phyloP scores from a whole-genome alignment of 2,888 invertebrate species.

The Strigamia maritima region DNA sequence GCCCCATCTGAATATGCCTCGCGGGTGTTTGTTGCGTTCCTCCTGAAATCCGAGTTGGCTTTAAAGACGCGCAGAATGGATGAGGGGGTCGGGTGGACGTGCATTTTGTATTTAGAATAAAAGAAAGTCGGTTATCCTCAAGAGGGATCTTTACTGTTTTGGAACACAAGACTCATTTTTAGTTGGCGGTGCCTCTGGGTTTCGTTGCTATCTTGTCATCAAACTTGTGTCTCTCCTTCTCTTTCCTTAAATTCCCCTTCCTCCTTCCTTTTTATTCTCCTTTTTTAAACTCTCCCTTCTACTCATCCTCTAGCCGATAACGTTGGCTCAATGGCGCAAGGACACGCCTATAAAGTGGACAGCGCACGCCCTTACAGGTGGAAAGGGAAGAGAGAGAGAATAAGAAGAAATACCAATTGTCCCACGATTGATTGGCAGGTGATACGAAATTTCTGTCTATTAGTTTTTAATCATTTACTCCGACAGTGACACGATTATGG shows the following conservation, averaged over 20 bases:
- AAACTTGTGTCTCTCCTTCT: not conserved
- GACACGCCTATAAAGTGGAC: slow-evolving; percentile 29
- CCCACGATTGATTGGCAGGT: slow-evolving; percentile 3
- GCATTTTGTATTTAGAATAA: slow-evolving; percentile 25
- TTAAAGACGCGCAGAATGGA: slow-evolving; percentile 2
- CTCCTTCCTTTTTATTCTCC: not conserved
- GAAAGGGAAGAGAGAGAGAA: too few species aligned
- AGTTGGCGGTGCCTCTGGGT: slow-evolving; percentile 26
- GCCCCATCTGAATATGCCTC: not conserved
- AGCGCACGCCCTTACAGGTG: slow-evolving; percentile 25
- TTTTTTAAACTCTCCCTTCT: not conserved
- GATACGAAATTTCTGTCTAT: not conserved
- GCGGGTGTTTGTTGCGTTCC: slow-evolving; percentile 24
- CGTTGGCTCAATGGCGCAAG: not conserved
- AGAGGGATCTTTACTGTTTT: slow-evolving; percentile 26
- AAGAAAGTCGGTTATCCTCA: slow-evolving; percentile 29
- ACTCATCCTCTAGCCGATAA: slow-evolving; percentile 5
- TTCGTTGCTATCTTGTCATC: slow-evolving; percentile 27
- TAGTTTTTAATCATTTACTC: too few species aligned
- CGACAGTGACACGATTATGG: not conserved
- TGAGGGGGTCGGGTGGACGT: not conserved
- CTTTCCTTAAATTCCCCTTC: not conserved
- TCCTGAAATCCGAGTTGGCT: slow-evolving; percentile 11
- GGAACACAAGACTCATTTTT: slow-evolving; percentile 22
- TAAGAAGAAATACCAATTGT: too few species aligned